These are phyloP conservation scores for Apostichopus leukothele DNA, from an alignment of 53 echinoderm and acorn worm genomes.

Conservation along the genomic window DNA sequence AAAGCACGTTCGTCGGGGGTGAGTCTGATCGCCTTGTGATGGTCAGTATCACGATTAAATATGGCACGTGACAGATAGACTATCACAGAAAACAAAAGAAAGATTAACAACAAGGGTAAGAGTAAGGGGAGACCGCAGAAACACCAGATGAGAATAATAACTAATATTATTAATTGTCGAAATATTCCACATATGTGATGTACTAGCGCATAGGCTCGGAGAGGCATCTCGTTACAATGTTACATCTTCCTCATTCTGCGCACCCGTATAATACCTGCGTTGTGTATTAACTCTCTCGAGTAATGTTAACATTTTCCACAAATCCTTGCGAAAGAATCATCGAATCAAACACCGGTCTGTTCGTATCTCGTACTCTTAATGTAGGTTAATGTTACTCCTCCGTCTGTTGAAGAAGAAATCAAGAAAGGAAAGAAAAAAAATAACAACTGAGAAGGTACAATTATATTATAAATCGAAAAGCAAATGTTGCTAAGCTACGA, in stretches of 20 bases:
- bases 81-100: not conserved
- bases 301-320: too few relatives aligned
- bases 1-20: not conserved
- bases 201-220: not conserved
- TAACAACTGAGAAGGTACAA: too few relatives aligned
- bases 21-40: not conserved
- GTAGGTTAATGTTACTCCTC: too few relatives aligned
- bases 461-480: too few relatives aligned
- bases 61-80: not conserved
- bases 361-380: too few relatives aligned
- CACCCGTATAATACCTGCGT: too few relatives aligned
- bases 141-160: not conserved
- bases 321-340: too few relatives aligned
- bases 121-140: not conserved
- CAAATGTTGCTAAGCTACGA: too few relatives aligned
- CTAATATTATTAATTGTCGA: not conserved
- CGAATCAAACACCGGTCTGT: too few relatives aligned
- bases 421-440: too few relatives aligned
- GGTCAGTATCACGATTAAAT: not conserved
- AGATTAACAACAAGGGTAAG: not conserved
- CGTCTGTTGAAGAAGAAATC: too few relatives aligned
- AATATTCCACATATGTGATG: not conserved
- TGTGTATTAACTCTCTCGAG: too few relatives aligned
- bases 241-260: not conserved
- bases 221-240: conserved; percentile 8